Conservation (phyloP, 2,113 vertebrate species). For the Seriola rivoliana region DNA sequence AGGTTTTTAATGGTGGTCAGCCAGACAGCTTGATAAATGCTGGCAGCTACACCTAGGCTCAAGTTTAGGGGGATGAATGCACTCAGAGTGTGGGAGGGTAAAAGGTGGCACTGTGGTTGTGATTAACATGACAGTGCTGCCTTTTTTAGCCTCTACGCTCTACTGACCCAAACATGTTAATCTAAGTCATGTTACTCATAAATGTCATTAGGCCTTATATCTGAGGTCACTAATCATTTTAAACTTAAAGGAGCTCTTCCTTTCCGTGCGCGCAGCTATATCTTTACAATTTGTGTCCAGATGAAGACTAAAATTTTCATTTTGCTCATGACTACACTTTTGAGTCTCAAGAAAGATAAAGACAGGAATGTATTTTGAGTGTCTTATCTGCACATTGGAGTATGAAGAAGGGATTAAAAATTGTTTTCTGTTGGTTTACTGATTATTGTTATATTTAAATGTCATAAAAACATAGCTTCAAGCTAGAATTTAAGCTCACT, state of each 20-base stretch:
- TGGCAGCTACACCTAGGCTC: slow-evolving; percentile 34
- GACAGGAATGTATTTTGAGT: background rate
- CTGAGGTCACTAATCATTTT: slow-evolving; percentile 66
- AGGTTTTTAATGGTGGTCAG: slow-evolving; percentile 63
- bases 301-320: slow-evolving; percentile 26
- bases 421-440: background rate
- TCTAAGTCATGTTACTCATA: slow-evolving; percentile 78
- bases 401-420: background rate
- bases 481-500: background rate
- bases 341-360: background rate
- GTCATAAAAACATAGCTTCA: background rate
- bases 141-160: slow-evolving; percentile 31
- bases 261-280: slow-evolving; percentile 34
- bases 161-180: slow-evolving; percentile 68
- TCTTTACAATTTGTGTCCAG: slow-evolving; percentile 60
- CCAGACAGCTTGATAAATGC: slow-evolving; percentile 58
- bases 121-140: slow-evolving; percentile 56
- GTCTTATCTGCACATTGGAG: slow-evolving; percentile 1
- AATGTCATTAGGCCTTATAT: slow-evolving; percentile 74
- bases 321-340: slow-evolving; percentile 17
- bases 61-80: slow-evolving; percentile 36
- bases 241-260: slow-evolving; percentile 50
- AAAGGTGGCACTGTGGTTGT: slow-evolving; percentile 60
- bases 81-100: slow-evolving; percentile 52
- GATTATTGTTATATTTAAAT: background rate